phyloP scores from a whole-genome alignment of 2,888 invertebrate species.

The Cactoblastis cactorum region DNA sequence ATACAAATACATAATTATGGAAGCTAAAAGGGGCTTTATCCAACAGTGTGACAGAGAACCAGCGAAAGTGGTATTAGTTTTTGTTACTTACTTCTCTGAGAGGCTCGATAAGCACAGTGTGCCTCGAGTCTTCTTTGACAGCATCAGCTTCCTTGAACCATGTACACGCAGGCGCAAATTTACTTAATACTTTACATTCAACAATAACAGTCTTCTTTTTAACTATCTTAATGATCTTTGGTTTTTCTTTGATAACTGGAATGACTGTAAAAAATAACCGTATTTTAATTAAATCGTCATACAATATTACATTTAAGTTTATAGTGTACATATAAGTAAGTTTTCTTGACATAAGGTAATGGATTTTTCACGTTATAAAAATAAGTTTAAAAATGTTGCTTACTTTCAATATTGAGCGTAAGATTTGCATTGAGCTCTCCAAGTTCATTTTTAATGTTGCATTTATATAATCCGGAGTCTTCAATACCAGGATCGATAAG shows the following conservation, averaged over 20 bases:
- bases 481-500: slow-evolving; percentile 94
- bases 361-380: too few species aligned
- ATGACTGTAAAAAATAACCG: slow-evolving; percentile 81
- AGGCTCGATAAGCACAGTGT: slow-evolving; percentile 87
- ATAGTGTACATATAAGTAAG: too few species aligned
- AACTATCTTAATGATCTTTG: slow-evolving; percentile 93
- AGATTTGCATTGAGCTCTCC: slow-evolving; percentile 98
- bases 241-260: slow-evolving; percentile 95
- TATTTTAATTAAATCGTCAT: background rate
- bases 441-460: slow-evolving; percentile 96
- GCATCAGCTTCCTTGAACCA: slow-evolving; percentile 94
- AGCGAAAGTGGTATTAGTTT: too few species aligned
- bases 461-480: slow-evolving; percentile 98
- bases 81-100: slow-evolving; percentile 82
- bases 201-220: slow-evolving; percentile 96
- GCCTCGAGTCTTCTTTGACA: slow-evolving; percentile 87
- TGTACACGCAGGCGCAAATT: slow-evolving; percentile 94
- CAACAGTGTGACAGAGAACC: too few species aligned
- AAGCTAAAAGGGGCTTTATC: too few species aligned
- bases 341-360: too few species aligned
- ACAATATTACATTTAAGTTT: background rate
- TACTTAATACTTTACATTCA: slow-evolving; percentile 95
- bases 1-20: too few species aligned
- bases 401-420: slow-evolving; percentile 98
- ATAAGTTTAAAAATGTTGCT: slow-evolving; percentile 65